phyloP scores from a whole-genome alignment of 2,113 vertebrate species.

The Nyctereutes procyonoides region DNA sequence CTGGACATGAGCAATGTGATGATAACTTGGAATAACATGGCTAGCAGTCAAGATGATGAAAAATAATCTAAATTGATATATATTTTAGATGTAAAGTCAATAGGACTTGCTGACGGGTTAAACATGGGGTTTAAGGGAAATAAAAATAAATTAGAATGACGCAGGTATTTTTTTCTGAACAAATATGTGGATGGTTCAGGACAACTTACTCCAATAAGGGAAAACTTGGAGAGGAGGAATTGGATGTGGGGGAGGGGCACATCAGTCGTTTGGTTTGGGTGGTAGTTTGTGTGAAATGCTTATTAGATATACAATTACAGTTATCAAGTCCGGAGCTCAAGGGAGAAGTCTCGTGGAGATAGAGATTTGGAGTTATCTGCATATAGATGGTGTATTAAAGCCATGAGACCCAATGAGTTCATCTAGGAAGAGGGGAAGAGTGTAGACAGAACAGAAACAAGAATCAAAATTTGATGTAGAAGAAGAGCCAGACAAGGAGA shows the following conservation, averaged over 20 bases:
- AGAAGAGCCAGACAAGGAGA: background rate
- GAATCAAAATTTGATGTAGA: background rate
- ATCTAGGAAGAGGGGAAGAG: background rate
- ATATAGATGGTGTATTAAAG: background rate
- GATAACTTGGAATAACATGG: background rate
- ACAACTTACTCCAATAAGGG: background rate
- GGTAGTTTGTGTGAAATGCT: background rate
- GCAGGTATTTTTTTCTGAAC: background rate
- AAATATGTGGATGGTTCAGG: background rate
- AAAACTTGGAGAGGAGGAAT: background rate
- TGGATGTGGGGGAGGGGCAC: background rate
- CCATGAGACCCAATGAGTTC: background rate
- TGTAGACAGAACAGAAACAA: background rate
- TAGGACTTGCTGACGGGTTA: background rate
- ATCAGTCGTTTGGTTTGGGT: background rate
- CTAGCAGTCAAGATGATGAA: background rate
- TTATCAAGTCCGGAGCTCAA: constrained; percentile 8
- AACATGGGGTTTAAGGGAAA: background rate
- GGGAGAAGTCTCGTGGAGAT: background rate
- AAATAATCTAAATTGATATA: background rate
- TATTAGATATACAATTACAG: background rate
- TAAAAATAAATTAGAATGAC: background rate
- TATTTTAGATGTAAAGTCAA: background rate
- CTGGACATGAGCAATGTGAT: background rate
- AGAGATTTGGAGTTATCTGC: background rate